phyloP scores from a whole-genome alignment of 2,888 invertebrate species.

The Hanleya hanleyi region DNA sequence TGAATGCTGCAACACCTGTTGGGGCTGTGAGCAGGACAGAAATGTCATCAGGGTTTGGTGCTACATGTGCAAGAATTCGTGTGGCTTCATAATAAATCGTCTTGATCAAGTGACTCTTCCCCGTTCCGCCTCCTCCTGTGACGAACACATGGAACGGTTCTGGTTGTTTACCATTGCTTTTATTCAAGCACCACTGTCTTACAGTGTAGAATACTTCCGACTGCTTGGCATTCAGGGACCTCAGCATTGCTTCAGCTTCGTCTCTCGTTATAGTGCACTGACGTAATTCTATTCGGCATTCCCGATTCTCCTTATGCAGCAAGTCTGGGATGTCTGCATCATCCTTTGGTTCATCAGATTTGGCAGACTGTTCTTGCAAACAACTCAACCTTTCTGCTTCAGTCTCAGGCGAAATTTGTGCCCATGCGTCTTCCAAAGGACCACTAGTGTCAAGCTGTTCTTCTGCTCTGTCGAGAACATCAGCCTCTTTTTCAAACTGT shows the following conservation, averaged over 20 bases:
- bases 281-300: neutral
- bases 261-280: neutral
- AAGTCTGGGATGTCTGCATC: neutral
- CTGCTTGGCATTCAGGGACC: constrained; percentile 10
- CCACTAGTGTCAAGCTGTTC: neutral
- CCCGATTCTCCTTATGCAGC: neutral
- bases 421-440: neutral
- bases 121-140: constrained; percentile 17
- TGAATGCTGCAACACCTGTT: too few relatives aligned
- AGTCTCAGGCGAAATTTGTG: neutral
- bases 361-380: neutral
- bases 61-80: constrained; percentile 10
- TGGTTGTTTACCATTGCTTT: neutral
- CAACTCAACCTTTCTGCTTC: neutral
- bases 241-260: neutral
- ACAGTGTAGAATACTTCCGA: constrained; percentile 13
- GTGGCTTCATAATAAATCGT: constrained; percentile 23
- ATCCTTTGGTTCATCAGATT: neutral
- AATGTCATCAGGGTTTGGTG: constrained; percentile 11
- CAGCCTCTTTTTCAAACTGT: neutral
- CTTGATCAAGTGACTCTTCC: constrained; percentile 14
- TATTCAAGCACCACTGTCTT: constrained; percentile 19
- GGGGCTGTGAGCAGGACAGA: constrained; percentile 11
- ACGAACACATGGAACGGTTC: constrained; percentile 22
- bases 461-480: neutral